Base-by-base conservation (phyloP, 92 coral and sea anemone genomes). In the Bergia puertoricense region DNA sequence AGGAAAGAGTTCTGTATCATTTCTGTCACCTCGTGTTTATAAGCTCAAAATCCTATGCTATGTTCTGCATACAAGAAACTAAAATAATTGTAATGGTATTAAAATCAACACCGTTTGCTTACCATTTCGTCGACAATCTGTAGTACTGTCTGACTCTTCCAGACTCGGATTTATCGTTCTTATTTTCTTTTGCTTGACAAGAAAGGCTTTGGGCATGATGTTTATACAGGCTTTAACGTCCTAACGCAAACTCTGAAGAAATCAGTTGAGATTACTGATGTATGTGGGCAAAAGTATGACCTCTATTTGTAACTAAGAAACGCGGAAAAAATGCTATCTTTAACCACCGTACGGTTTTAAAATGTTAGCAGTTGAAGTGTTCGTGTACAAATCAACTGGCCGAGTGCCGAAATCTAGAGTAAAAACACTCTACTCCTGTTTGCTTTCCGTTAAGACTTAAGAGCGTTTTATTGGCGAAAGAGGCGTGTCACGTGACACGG, bases 131-230 rank as follows among this genome's bases (percentile, higher is more conserved):
- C 50, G 71, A 76, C 36, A 39, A 23, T 51, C 59, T 51, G 16
- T 43, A 2, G 81, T 6, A 57, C 89, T 86, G n/a, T 36, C 76
- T 76, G 11, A 22, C 16, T 6, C 48, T 45, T 66, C 75, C 40
- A 1, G 74, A 30, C 75, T 77, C 3, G 82, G 51, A 67, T 86
- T 85, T 56, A 86, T 87, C 71, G 81, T 86, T 76, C 92, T 90
- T 76, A 88, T 67, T 83, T 92, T 94, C 90, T 91, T 86, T 86
- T 93, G 91, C 90, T 94, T 94, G 89, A 94, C 97, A 62, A 94
- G 97, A 81, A 94, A 94, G 75, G 97, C 90, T 86, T 91, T 92
- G 80, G 97, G 97, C 97, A 94, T 94, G 56, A 22, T 86, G 88
- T 38, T 89, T 81, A 69, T 62, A 57, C 72, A 84, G 86, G 82